A percentile compares a stretch with the other conserved stretches of the same genome.
Conservation (phyloP, 2,888 invertebrate genomes). For the Hypena proboscidalis region DNA sequence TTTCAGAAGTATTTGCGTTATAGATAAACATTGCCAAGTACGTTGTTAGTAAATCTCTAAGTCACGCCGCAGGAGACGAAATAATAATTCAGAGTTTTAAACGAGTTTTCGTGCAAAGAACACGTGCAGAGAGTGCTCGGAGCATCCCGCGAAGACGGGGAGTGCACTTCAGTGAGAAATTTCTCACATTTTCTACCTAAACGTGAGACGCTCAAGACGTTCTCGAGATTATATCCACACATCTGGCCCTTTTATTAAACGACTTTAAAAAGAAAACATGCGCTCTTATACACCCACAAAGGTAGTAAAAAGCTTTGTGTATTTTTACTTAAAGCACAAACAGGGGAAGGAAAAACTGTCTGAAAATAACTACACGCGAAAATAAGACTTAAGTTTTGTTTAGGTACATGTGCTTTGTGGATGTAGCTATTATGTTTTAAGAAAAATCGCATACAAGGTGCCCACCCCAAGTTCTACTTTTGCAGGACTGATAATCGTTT, state of each 20-base stretch:
- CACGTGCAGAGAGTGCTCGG: slow-evolving; percentile 48
- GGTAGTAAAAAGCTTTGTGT: slow-evolving; percentile 36
- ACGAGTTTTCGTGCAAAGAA: slow-evolving; percentile 51
- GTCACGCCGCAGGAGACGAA: slow-evolving; percentile 33
- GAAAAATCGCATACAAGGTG: background rate
- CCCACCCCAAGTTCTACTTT: no score
- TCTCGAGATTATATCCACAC: slow-evolving; percentile 52
- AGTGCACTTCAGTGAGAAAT: slow-evolving; percentile 54
- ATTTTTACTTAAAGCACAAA: slow-evolving; percentile 15
- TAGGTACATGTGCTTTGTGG: no score
- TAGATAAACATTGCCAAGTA: no score
- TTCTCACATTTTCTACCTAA: slow-evolving; percentile 57
- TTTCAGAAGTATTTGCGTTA: slow-evolving; percentile 19
- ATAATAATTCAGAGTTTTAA: slow-evolving; percentile 50
- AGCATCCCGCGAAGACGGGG: slow-evolving; percentile 42
- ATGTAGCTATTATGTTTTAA: slow-evolving; percentile 3
- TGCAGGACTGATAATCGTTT: no score
- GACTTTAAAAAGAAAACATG: slow-evolving; percentile 47
- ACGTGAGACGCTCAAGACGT: slow-evolving; percentile 48
- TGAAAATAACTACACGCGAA: slow-evolving; percentile 3
- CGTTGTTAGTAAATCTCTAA: slow-evolving; percentile 29
- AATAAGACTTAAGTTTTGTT: slow-evolving; percentile 10
- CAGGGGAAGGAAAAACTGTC: slow-evolving; percentile 15
- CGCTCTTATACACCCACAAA: slow-evolving; percentile 33
- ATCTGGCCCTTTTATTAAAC: slow-evolving; percentile 50